Percentiles rank a stretch among this genome's conserved stretches.
Conservation (phyloP, 2,113 vertebrate species). For the Rallus limicola region DNA sequence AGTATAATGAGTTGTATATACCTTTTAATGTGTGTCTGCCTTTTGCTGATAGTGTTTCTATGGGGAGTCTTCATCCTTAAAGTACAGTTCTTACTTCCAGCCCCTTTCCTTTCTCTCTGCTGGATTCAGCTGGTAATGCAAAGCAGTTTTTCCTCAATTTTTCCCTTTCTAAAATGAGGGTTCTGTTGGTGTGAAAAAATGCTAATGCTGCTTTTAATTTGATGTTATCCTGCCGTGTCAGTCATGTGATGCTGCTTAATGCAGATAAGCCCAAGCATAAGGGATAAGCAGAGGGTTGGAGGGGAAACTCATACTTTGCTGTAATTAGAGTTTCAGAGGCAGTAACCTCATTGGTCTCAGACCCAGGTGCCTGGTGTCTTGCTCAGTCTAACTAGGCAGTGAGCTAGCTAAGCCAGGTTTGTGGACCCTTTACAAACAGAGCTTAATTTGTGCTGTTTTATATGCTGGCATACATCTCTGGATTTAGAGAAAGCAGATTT, state of each 20-base stretch:
- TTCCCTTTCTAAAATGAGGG: background rate
- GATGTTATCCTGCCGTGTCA: background rate
- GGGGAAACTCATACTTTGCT: background rate
- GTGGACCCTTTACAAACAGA: background rate
- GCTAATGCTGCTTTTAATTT: background rate
- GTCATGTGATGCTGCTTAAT: background rate
- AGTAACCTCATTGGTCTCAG: background rate
- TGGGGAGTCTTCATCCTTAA: background rate
- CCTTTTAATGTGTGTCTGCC: background rate
- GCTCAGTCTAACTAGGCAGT: background rate
- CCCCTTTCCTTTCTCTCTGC: background rate
- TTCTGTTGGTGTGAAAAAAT: background rate
- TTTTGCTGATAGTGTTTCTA: background rate
- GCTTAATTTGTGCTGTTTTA: background rate
- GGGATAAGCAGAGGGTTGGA: background rate
- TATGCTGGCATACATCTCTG: background rate
- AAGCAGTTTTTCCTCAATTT: background rate
- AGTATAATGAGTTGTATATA: background rate
- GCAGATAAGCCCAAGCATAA: background rate
- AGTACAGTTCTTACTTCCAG: background rate
- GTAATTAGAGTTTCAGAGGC: background rate
- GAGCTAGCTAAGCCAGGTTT: background rate
- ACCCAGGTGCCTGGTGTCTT: background rate
- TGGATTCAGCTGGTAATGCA: background rate
- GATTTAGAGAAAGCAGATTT: background rate